Evolutionary conservation across 2,888 invertebrate genomes (phyloP).

Genomic region (Stegana nigrithorax): DNA sequence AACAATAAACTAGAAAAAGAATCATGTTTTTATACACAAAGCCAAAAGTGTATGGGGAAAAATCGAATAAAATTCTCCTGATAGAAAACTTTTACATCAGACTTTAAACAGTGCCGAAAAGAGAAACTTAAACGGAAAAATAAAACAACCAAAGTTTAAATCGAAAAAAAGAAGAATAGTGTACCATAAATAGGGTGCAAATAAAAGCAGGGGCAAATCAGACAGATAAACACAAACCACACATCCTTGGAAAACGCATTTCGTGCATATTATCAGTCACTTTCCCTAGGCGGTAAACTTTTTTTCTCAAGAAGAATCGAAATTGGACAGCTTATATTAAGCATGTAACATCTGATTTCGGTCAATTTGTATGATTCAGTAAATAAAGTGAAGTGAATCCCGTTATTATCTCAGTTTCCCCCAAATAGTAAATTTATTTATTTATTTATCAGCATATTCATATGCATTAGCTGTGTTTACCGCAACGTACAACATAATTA

Average conservation of each 20-base stretch:
- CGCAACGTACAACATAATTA: conserved; percentile 57
- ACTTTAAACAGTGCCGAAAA: conserved; percentile 41
- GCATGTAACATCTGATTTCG: too few species aligned
- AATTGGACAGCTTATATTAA: too few species aligned
- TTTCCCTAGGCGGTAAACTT: too few species aligned
- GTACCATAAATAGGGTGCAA: conserved; percentile 31
- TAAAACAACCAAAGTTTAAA: background rate
- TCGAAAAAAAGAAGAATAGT: background rate
- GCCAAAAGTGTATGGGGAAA: conserved; percentile 54
- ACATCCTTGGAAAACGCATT: too few species aligned
- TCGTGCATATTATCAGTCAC: too few species aligned
- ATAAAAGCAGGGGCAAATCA: conserved; percentile 31
- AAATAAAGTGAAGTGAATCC: too few species aligned
- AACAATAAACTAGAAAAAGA: conserved; percentile 48
- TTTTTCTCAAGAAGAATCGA: too few species aligned
- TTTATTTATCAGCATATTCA: too few species aligned
- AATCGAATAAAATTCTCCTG: conserved; percentile 57
- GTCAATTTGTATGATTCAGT: too few species aligned
- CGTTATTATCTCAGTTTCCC: too few species aligned
- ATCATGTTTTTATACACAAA: conserved; percentile 11
- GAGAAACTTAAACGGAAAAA: conserved; percentile 44
- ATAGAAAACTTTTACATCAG: conserved; percentile 52
- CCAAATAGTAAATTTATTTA: too few species aligned
- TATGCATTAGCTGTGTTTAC: conserved; percentile 57
- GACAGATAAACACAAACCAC: background rate